Evolutionary conservation across 2,888 invertebrate species (phyloP), one percentile per base, ranked within the genome.

Genomic region (Allophyes oxyacanthae): DNA sequence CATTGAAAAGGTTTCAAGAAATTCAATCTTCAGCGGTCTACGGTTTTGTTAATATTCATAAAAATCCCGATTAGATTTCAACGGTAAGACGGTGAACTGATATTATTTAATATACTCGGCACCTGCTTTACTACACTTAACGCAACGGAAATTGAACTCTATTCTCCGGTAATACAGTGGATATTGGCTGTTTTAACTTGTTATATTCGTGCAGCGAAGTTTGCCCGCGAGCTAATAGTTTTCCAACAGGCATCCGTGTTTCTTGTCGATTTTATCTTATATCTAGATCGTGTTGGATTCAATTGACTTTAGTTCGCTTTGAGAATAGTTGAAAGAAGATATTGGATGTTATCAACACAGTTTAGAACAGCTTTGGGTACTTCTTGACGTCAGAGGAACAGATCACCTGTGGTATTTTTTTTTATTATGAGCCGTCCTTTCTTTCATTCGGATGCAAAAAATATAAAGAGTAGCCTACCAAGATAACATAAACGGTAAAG

Each of bases 211-310:
- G 20, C 25, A 11, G 37, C 15, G 6, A 64, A 71, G 57, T 68
- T 60, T 52, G 41, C 37, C 36, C 25, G 28, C 50, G 37, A 57
- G 54, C 56, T 74, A 72, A 74, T 74, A 59, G 72, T 65, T 70
- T 72, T 70, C 48, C 50, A 72, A 74, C 71, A 58, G 59, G 61
- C 50, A 56, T 57, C 70, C 70, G 71, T 56, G 65, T 74, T 71
- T 54, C 42, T 43, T 15, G 32, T 15, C 51, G 61, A 70, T 54
- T 38, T 30, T 55, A 65, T 64, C 61, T 62, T 36, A 44, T 48
- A 64, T 61, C 43, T 43, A 48, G 55, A 70, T 74, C 51, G 55
- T 45, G 43, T 37, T 11, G 51, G 64, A 72, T 64, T 60, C 55
- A 58, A 69, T 63, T 54, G 59, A 51, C 53, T 66, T 28, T 28